A percentile compares a stretch with the other conserved stretches of the same genome.
These are phyloP conservation scores for Oligia latruncula DNA, from an alignment of 2,888 invertebrate genomes.

Conservation along the genomic window DNA sequence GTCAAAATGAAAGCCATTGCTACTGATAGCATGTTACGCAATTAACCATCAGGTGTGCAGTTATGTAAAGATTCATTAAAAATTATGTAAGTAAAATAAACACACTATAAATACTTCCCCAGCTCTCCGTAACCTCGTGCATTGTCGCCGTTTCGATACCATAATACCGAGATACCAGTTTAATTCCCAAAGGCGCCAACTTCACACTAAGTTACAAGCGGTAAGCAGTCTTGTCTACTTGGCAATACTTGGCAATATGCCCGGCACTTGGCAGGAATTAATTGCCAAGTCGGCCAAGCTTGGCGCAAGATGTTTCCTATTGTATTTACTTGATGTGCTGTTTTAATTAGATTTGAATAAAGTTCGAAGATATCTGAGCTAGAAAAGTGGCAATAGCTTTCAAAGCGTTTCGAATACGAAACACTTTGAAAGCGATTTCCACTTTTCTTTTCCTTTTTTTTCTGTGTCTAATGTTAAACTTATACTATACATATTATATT, in stretches of 20 bases:
- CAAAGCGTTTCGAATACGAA: neutral
- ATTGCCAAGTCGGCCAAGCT: slow-evolving; percentile 56
- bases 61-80: neutral
- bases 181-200: slow-evolving; percentile 42
- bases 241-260: slow-evolving; percentile 50
- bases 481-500: too few species aligned
- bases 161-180: slow-evolving; percentile 29
- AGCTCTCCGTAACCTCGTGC: neutral
- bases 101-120: neutral
- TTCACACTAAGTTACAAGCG: slow-evolving; percentile 55
- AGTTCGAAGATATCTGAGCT: neutral
- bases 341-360: slow-evolving; percentile 30
- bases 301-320: slow-evolving; percentile 14
- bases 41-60: too few species aligned
- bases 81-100: neutral
- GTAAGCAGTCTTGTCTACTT: slow-evolving; percentile 40
- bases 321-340: slow-evolving; percentile 16
- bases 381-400: neutral
- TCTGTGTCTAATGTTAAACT: too few species aligned
- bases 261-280: slow-evolving; percentile 50
- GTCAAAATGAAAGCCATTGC: too few species aligned
- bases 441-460: too few species aligned
- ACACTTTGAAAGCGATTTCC: neutral
- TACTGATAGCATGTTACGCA: too few species aligned
- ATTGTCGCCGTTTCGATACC: neutral